These are phyloP conservation scores for Asteroscopus sphinx DNA, from an alignment of 2,888 invertebrate species.

Conservation along the genomic window DNA sequence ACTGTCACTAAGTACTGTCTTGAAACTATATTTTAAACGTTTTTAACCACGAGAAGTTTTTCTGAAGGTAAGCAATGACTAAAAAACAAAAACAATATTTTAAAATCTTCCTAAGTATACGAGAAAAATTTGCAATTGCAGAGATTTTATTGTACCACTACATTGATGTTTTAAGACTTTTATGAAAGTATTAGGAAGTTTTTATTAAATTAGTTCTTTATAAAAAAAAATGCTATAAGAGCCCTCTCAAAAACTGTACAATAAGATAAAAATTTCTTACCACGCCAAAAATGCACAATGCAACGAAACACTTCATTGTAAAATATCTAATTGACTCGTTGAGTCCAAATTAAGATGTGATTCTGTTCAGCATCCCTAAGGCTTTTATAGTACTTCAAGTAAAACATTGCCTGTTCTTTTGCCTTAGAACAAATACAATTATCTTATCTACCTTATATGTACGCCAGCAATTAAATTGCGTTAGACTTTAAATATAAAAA, in stretches of 20 bases:
- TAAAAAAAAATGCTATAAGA: no score
- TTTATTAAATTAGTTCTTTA: no score
- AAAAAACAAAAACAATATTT: no score
- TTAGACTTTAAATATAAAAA: constrained; percentile 42
- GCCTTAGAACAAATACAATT: constrained; percentile 63
- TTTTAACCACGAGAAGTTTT: no score
- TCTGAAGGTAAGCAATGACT: no score
- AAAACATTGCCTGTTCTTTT: constrained; percentile 61
- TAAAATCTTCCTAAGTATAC: no score
- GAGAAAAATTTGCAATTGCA: no score
- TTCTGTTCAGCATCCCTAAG: constrained; percentile 50
- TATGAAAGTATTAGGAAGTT: no score
- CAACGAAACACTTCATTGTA: constrained; percentile 67
- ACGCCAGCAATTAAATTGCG: constrained; percentile 39
- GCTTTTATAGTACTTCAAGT: constrained; percentile 74
- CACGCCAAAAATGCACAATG: constrained; percentile 63
- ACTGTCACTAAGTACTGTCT: no score
- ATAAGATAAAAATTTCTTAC: constrained; percentile 52
- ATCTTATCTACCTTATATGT: constrained; percentile 69
- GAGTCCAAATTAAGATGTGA: constrained; percentile 39
- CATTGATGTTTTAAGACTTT: no score
- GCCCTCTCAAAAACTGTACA: not conserved
- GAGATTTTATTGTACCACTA: no score
- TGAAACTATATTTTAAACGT: no score
- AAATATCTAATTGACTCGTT: constrained; percentile 13